Base-by-base conservation (phyloP, 2,797 vertebrate species). In the Lagodon rhomboides region DNA sequence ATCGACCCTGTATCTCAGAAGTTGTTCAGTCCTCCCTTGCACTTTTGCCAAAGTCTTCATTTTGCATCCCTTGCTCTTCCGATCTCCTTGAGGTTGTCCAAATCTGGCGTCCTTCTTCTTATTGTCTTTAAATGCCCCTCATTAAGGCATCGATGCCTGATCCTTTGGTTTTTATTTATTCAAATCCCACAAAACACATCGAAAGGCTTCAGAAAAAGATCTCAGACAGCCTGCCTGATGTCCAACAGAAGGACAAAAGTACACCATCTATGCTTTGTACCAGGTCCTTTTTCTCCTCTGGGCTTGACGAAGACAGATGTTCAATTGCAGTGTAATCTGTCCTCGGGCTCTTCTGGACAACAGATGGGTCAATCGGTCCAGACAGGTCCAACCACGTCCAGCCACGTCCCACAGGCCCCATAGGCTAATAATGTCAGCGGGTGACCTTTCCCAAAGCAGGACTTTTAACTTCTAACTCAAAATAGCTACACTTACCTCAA, bases 31-130 rank as follows among this genome's bases (percentile, higher is more conserved):
- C 75, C 91, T 92, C 53, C 87, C 93, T 25, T 85, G 87, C 64
- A 89, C 79, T 91, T 91, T 94, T 61, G 86, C 84, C 62, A 95
- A 87, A 79, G 91, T 90, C 69, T 95, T 95, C 93, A 96, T 96
- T 82, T 83, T 91, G 53, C 59, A 73, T 71, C 27, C n/a, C 49
- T 41, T 30, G 13, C n/a, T 79, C 22, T 59, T 64, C 43, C 4
- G 9, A 47, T 63, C 23, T 6, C 20, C 22, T 63, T 47, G 53
- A 63, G 43, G 30, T 78, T 67, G 30, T 82, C 15, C 46, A 51
- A 17, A 47, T 7, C 13, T 41, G 25, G 18, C 3, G 22, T 78
- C 50, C 8, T 22, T 68, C 65, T 80, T 25, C 34, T 59, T 10
- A 46, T 46, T n/a, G 3, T 51, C 20, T 54, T 51, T 15, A 68